Base-by-base conservation (phyloP, 2,888 invertebrate genomes). In the Drosophila paracracens region DNA sequence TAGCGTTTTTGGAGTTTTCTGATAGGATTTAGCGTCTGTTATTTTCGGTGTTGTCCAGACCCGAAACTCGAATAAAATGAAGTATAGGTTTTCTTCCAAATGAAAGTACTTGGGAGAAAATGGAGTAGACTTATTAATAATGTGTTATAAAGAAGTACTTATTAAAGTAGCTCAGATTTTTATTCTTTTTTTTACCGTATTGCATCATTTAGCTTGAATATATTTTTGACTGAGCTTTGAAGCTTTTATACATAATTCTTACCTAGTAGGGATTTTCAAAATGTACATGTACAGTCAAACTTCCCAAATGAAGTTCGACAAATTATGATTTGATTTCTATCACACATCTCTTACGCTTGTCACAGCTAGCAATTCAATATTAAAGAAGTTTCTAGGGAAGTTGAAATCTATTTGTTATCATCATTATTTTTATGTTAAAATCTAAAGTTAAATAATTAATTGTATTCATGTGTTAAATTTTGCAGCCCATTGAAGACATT, bases 401-500 rank as follows among this genome's bases (percentile, higher is more conserved):
- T 43, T 43, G 5, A 43, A 21, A 21, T 11, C 1, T 2, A 11
- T 11, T 40, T 43, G 11, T 43, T 5, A 11, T 21, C 21, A 21
- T 21, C 11, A 5, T 43, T 21, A 43, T 43, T 43, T 21, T 2
- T 21, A 21, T 38, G 38, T 18, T n/a, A 8, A n/a, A 27, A 27
- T 16, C 21, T 8, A 11, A 40, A 40, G 4, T 35, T 8, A 10
- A 31, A 8, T 27, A 6, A 51, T 21, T 13, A 8, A 27, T 38
- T 7, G 1, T 25, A 29, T 8, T 11, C 16, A 35, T 46, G 0
- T 10, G 35, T 70, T 46, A 2, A 29, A 46, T 40, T 18, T 80
- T 78, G 16, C 69, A 96, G 96, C 93, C 96, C 96, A 60, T 89
- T 92, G 63, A 95, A 94, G 85, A 95, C 94, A 76, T 94, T 94